Evolutionary conservation across 1,140 invertebrate genomes (phyloP).

Genomic region (Ceratosolen solmsi): DNA sequence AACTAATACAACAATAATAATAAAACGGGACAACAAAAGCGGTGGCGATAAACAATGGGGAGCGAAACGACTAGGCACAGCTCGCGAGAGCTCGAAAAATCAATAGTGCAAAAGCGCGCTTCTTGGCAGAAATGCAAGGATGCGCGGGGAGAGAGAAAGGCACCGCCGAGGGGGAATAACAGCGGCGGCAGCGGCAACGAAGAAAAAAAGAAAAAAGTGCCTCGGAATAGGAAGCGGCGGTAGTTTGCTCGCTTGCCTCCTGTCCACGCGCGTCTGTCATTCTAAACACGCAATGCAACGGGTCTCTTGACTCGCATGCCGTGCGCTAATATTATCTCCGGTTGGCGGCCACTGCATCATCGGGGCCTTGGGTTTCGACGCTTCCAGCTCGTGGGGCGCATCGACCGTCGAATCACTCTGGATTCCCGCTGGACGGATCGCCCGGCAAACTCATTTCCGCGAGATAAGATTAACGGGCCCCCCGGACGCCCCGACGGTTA

Average conservation of each 20-base stretch:
- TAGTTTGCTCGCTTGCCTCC: constrained; percentile 63
- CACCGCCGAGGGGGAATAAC: neutral
- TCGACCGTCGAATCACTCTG: no score
- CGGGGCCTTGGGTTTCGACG: neutral
- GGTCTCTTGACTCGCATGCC: constrained; percentile 53
- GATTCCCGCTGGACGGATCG: no score
- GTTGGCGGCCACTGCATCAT: neutral
- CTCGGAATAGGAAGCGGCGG: constrained; percentile 5
- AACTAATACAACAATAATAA: no score
- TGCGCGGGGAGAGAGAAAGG: neutral
- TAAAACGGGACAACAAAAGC: no score
- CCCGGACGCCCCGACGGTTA: neutral
- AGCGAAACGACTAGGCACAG: no score
- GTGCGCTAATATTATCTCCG: constrained; percentile 62
- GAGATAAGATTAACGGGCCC: neutral
- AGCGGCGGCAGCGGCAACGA: neutral
- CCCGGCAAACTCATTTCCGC: no score
- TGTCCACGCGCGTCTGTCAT: constrained; percentile 68
- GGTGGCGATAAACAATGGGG: no score
- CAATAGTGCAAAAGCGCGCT: neutral
- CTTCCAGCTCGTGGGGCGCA: no score
- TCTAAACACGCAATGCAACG: constrained; percentile 66
- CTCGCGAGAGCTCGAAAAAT: constrained; percentile 20
- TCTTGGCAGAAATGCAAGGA: constrained; percentile 27
- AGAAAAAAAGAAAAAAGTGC: neutral